phyloP scores from a whole-genome alignment of 2,113 vertebrate species.

The Bujurquina vittata region DNA sequence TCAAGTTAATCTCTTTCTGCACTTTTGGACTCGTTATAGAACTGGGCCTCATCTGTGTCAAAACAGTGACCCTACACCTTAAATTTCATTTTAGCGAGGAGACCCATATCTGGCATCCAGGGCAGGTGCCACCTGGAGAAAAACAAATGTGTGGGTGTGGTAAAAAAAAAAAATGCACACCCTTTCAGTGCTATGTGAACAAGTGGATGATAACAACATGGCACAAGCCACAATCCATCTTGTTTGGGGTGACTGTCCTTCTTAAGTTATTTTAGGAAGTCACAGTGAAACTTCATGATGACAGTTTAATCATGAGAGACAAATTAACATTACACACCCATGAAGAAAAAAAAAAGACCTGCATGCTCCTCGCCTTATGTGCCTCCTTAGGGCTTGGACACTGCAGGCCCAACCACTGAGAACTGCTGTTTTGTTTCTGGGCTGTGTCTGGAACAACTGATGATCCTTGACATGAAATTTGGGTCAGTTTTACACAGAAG shows the following conservation, averaged over 20 bases:
- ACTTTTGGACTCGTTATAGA: too few species aligned
- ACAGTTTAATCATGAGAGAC: too few species aligned
- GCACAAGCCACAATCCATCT: background rate
- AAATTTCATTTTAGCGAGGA: background rate
- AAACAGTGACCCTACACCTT: too few species aligned
- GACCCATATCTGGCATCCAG: background rate
- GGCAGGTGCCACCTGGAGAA: background rate
- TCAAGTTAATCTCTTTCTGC: too few species aligned
- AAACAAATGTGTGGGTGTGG: background rate
- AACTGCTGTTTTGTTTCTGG: background rate
- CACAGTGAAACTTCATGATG: too few species aligned
- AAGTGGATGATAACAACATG: too few species aligned
- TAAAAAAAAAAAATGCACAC: background rate
- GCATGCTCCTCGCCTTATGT: background rate
- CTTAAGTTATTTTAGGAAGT: too few species aligned
- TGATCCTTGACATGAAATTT: background rate
- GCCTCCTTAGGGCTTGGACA: background rate
- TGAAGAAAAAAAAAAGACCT: too few species aligned
- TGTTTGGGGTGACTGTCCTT: background rate
- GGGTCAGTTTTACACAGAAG: background rate
- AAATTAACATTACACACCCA: too few species aligned
- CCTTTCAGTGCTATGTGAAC: background rate
- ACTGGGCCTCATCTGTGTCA: too few species aligned
- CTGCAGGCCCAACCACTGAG: background rate
- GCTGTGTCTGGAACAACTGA: background rate